Evolutionary conservation across 2,797 vertebrate species (phyloP).

Genomic region (Aphelocoma californica): DNA sequence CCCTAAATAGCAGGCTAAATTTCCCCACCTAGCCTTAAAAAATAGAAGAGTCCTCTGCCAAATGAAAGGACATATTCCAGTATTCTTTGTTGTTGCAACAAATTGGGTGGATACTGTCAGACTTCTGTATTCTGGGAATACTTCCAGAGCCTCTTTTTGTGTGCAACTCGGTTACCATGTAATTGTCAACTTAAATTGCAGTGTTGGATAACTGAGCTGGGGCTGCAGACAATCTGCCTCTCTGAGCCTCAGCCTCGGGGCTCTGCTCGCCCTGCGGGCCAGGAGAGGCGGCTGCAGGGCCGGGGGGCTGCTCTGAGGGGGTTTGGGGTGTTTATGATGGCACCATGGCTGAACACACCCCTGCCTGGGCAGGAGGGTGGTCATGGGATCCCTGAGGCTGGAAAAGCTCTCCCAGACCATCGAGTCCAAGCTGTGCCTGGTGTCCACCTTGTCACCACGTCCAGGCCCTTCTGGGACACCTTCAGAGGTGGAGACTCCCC

Average conservation of each 20-base stretch:
- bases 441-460: not conserved
- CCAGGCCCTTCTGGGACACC: not conserved
- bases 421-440: not conserved
- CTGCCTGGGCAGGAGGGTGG: not conserved
- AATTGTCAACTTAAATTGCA: constrained; percentile 61
- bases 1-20: constrained; percentile 65
- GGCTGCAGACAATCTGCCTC: not conserved
- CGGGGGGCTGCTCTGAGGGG: not conserved
- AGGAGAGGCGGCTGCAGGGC: not conserved
- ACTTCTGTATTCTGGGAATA: constrained; percentile 60
- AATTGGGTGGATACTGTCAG: constrained; percentile 67
- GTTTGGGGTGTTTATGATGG: fast-evolving
- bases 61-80: constrained; percentile 64
- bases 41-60: constrained; percentile 34
- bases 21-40: constrained; percentile 59
- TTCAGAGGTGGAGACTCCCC: not conserved
- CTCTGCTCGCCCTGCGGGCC: not conserved
- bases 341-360: fast-evolving
- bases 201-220: constrained; percentile 34
- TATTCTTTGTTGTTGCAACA: constrained; percentile 66
- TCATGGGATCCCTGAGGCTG: fast-evolving
- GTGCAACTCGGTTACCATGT: constrained; percentile 51
- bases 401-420: fast-evolving
- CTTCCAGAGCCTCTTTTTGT: constrained; percentile 58
- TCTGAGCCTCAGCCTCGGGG: not conserved